Conservation (phyloP, 2,797 vertebrate genomes). For the Arremon brunneinucha region DNA sequence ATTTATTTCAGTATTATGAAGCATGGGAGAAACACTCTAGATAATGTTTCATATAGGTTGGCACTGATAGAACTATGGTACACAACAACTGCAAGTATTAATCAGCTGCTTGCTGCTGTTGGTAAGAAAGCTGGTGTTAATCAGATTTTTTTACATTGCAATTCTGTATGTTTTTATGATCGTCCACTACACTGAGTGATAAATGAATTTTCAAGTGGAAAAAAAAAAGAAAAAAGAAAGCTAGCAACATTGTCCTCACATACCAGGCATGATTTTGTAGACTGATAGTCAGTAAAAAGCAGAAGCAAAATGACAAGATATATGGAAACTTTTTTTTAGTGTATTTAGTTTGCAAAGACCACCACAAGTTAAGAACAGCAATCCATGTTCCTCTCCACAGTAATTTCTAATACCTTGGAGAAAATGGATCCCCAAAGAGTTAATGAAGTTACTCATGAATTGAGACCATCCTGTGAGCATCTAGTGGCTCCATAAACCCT, state of each 20-base stretch:
- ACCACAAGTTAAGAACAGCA: not conserved
- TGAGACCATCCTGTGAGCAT: not conserved
- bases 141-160: not conserved
- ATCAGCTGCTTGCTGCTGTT: not conserved
- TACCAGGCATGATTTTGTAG: not conserved
- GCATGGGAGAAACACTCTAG: not conserved
- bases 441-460: not conserved
- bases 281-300: not conserved
- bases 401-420: not conserved
- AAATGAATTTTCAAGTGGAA: not conserved
- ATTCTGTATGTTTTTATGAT: not conserved
- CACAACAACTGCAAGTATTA: not conserved
- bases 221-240: not conserved
- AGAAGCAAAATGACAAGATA: not conserved
- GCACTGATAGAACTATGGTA: not conserved
- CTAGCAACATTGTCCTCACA: not conserved
- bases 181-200: not conserved
- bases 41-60: not conserved
- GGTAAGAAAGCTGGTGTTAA: not conserved
- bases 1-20: not conserved
- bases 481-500: not conserved
- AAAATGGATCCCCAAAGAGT: not conserved
- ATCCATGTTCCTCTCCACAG: not conserved
- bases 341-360: not conserved
- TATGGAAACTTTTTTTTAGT: not conserved